These are phyloP conservation scores for Clivina fossor DNA, from an alignment of 2,888 invertebrate genomes.

Conservation along the genomic window DNA sequence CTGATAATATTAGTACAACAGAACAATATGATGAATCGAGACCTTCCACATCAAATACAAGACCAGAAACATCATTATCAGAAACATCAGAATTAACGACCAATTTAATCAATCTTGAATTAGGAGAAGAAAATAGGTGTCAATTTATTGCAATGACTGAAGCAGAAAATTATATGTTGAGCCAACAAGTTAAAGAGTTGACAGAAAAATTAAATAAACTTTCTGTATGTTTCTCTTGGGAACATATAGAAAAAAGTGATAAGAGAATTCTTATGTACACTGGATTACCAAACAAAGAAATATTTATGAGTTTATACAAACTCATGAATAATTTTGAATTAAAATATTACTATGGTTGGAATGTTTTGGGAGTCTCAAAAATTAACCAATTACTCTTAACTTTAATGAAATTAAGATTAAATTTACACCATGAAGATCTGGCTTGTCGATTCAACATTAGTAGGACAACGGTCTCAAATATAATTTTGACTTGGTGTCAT, in stretches of 20 bases:
- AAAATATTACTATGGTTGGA: conserved; percentile 17
- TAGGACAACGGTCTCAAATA: conserved; percentile 35
- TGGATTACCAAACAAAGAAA: conserved; percentile 6
- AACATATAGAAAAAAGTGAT: conserved; percentile 4
- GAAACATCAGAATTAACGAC: background rate
- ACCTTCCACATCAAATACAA: background rate
- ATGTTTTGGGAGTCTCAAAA: conserved; percentile 7
- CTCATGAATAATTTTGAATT: conserved; percentile 9
- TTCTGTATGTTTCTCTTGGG: conserved; percentile 9
- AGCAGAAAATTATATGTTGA: conserved; percentile 10
- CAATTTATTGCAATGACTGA: conserved; percentile 8
- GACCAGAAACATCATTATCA: conserved; percentile 2
- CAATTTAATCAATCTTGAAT: conserved; percentile 1
- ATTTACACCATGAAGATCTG: conserved; percentile 37
- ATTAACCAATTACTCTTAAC: conserved; percentile 13
- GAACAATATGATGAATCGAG: no score
- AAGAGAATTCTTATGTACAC: conserved; percentile 15
- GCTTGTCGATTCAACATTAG: conserved; percentile 36
- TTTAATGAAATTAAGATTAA: conserved; percentile 39
- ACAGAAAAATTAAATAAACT: conserved; percentile 7
- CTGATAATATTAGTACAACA: no score
- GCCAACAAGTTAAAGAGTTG: conserved; percentile 4
- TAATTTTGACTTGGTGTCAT: conserved; percentile 39
- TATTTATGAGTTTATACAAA: conserved; percentile 4
- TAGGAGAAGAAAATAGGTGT: conserved; percentile 1